These are phyloP conservation scores for Drosophila kikkawai DNA, from an alignment of 1,140 invertebrate species.

Conservation along the genomic window DNA sequence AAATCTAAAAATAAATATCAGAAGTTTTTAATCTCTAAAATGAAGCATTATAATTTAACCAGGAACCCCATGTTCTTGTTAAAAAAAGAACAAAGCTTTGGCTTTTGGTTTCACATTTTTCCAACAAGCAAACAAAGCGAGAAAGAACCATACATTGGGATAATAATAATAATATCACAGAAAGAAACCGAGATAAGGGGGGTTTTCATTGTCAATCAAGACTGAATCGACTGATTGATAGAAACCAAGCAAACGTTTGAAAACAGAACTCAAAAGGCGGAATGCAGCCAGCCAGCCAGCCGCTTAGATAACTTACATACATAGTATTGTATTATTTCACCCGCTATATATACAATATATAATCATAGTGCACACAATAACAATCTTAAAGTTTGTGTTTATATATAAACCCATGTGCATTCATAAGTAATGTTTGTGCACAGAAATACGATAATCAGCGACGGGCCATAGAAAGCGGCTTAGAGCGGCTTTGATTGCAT, in stretches of 20 bases:
- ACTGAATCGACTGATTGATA: conserved; percentile 6
- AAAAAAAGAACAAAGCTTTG: background rate
- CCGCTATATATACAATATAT: background rate
- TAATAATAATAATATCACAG: conserved; percentile 1
- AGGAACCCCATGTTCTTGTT: background rate
- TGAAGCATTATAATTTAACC: background rate
- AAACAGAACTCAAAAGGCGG: conserved; percentile 2
- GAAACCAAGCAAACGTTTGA: conserved; percentile 10
- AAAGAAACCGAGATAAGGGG: conserved; percentile 8
- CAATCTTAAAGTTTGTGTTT: background rate
- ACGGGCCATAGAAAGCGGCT: conserved; percentile 38
- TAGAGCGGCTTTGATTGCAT: conserved; percentile 52
- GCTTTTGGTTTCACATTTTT: background rate
- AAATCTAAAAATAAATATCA: background rate
- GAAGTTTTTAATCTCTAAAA: background rate
- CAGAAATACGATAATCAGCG: conserved; percentile 23
- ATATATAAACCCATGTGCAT: conserved; percentile 14
- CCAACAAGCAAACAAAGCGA: background rate
- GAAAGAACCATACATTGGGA: background rate
- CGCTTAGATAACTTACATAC: conserved; percentile 7
- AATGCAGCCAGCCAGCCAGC: conserved; percentile 12
- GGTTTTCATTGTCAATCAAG: conserved; percentile 41
- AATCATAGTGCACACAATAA: conserved; percentile 4
- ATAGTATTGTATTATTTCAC: conserved; percentile 28
- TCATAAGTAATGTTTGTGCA: conserved; percentile 9